Evolutionary conservation across 2,888 invertebrate genomes (phyloP).

Genomic region (Sinhomidia bicolor): DNA sequence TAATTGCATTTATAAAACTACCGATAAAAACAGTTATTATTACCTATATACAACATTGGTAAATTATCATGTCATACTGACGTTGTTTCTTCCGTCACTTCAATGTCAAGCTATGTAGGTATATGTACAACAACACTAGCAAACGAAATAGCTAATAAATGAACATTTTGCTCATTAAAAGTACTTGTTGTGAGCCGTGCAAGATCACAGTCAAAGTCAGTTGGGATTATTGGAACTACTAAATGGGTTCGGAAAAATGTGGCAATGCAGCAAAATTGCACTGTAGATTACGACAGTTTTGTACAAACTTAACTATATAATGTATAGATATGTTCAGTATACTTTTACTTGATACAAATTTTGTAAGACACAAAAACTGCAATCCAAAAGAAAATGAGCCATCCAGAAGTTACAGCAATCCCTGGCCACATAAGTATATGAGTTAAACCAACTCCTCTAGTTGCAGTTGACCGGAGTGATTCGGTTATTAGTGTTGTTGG

Average conservation of each 20-base stretch:
- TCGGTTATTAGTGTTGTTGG: slow-evolving; percentile 58
- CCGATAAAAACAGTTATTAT: too few relatives aligned
- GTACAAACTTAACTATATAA: background rate
- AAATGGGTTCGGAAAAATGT: too few relatives aligned
- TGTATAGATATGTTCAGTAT: background rate
- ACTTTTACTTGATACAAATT: slow-evolving; percentile 39
- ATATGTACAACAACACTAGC: too few relatives aligned
- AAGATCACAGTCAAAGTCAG: background rate
- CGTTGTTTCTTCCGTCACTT: too few relatives aligned
- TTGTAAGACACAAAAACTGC: slow-evolving; percentile 17
- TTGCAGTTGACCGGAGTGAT: slow-evolving; percentile 39
- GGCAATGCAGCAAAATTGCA: background rate
- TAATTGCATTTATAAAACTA: too few relatives aligned
- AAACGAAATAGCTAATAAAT: too few relatives aligned
- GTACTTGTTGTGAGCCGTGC: background rate
- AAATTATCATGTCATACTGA: too few relatives aligned
- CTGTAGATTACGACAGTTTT: background rate
- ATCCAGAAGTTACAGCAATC: slow-evolving; percentile 40
- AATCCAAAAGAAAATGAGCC: slow-evolving; percentile 57
- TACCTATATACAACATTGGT: too few relatives aligned
- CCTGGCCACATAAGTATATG: slow-evolving; percentile 59
- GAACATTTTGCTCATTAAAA: too few relatives aligned
- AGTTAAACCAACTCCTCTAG: slow-evolving; percentile 58
- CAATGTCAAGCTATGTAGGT: too few relatives aligned
- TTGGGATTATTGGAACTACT: too few relatives aligned